Base-by-base conservation (phyloP, 2,888 invertebrate species). In the Entomobrya proxima region DNA sequence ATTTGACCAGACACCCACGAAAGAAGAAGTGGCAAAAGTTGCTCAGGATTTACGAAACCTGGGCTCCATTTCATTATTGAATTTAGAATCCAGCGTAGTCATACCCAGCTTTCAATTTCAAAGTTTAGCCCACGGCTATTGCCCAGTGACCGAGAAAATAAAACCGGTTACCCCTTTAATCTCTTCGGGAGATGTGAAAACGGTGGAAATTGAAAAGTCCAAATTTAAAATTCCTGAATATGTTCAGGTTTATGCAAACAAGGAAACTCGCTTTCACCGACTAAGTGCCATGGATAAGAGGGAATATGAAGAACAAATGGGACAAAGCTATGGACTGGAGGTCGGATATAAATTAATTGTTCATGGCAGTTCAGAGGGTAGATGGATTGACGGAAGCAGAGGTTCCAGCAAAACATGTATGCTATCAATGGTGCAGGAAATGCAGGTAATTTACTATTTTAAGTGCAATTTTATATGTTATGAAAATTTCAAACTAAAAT, bases 141-240 rank as follows among this genome's bases (percentile, higher is more conserved):
- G 79, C 35, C 79, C 79, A 5, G 69, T 69, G 3, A 80, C 32
- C 1, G 79, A 80, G 21, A 30, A 44, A 30, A 18, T 47, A 2
- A 78, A 78, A 24, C 40, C 40, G 15, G 47, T 9, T 3, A 47
- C 13, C 7, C 47, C 47, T 15, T 11, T 47, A 13, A 3, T 15
- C 3, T 15, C 3, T 13, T 9, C 47, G 3, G 47, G 15, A 15
- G 15, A 47, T 11, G 15, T 47, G 6, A 5, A 47, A 13, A 3
- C 47, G 15, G 15, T 47, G 3, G 2, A 47, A 11, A 47, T 15
- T 47, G 47, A 47, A 47, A 15, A 47, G 15, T 47, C 15, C 5
- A 5, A 47, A 47, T 11, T 47, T 47, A 3, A 15, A 15, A n/a
- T 47, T 47, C 47, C 47, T 13, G 13, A 13, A 9, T 5, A 9